Evolutionary conservation across 2,113 vertebrate species (phyloP).

Genomic region (Melierax canorus): DNA sequence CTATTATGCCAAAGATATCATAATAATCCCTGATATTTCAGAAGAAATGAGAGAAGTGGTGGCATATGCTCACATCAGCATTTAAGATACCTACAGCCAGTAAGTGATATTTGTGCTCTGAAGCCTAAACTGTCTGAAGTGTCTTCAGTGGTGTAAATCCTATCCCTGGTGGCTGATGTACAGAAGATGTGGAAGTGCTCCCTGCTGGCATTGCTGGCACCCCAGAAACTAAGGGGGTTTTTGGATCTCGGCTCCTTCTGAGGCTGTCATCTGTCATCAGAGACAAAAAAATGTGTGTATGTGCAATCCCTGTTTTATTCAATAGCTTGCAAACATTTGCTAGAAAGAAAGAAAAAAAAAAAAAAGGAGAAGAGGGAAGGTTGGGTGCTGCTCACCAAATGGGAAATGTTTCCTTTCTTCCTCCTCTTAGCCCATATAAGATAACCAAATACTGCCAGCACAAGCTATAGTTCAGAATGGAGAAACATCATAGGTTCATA

Average conservation of each 20-base stretch:
- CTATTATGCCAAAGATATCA: not conserved
- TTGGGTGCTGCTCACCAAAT: not conserved
- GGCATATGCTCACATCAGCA: not conserved
- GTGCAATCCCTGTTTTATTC: not conserved
- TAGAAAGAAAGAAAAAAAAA: not conserved
- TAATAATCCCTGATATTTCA: not conserved
- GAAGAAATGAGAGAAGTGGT: not conserved
- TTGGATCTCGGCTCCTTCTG: not conserved
- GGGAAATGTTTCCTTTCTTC: not conserved
- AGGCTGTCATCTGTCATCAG: not conserved
- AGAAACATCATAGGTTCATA: not conserved
- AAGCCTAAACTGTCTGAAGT: not conserved
- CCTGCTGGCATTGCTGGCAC: accelerated
- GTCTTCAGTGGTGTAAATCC: not conserved
- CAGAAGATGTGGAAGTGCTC: not conserved
- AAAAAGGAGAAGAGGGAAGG: not conserved
- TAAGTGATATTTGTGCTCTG: not conserved
- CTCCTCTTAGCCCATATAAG: not conserved
- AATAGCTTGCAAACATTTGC: not conserved
- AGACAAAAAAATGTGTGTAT: not conserved
- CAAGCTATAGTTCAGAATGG: not conserved
- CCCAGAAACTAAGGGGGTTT: not conserved
- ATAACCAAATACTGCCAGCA: not conserved
- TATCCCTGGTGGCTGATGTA: not conserved
- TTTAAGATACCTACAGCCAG: not conserved